Evolutionary conservation across 1,140 invertebrate genomes (phyloP).

Genomic region (Venturia canescens): DNA sequence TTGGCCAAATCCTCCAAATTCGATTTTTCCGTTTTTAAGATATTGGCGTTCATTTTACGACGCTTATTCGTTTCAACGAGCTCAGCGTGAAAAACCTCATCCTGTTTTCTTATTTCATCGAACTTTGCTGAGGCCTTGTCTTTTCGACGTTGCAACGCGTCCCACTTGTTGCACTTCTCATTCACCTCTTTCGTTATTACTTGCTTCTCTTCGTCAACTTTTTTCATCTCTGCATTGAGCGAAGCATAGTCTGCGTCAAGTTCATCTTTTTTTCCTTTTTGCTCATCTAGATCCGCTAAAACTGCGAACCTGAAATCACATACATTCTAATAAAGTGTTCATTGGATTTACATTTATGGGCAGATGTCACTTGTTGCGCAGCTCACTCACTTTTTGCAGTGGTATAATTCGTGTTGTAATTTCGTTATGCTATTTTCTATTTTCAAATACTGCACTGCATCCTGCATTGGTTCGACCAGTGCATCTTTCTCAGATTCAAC

Average conservation of each 20-base stretch:
- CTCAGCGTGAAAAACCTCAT: constrained; percentile 81
- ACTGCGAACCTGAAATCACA: constrained; percentile 68
- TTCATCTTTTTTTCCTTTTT: constrained; percentile 76
- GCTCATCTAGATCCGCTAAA: constrained; percentile 71
- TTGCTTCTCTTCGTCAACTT: constrained; percentile 77
- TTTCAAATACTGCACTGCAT: constrained; percentile 90
- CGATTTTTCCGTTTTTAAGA: constrained; percentile 76
- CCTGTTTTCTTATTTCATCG: constrained; percentile 79
- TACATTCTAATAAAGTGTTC: neutral
- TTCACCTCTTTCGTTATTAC: constrained; percentile 77
- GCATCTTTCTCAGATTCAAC: constrained; percentile 94
- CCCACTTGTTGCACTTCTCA: constrained; percentile 78
- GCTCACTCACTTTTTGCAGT: constrained; percentile 76
- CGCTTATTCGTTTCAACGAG: constrained; percentile 81
- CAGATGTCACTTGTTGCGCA: constrained; percentile 26
- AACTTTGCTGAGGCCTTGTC: constrained; percentile 76
- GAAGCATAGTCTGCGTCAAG: constrained; percentile 79
- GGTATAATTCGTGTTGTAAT: constrained; percentile 69
- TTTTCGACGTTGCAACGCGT: constrained; percentile 68
- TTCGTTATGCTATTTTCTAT: constrained; percentile 86
- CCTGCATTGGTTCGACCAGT: constrained; percentile 90
- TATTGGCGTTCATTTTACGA: constrained; percentile 80
- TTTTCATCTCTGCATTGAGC: constrained; percentile 77
- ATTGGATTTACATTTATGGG: neutral
- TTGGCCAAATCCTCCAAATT: constrained; percentile 81